Percentiles rank a stretch among this genome's conserved stretches.
Conservation (phyloP, 2,797 vertebrate genomes). For the Anomalospiza imberbis region DNA sequence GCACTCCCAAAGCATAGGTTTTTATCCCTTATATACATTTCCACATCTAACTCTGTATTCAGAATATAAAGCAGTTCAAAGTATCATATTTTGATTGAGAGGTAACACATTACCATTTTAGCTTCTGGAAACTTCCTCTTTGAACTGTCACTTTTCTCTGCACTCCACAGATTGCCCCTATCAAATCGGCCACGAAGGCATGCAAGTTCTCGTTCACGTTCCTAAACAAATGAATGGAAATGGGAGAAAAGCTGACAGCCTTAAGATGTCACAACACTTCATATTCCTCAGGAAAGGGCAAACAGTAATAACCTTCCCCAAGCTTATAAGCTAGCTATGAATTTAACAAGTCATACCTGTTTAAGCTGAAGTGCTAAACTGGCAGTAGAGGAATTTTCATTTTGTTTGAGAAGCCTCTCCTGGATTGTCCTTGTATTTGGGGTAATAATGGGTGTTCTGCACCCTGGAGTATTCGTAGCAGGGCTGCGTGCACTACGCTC, state of each 20-base stretch:
- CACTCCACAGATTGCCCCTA: constrained; percentile 78
- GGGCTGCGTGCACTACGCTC: constrained; percentile 76
- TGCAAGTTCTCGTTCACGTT: constrained; percentile 89
- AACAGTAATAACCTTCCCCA: background rate
- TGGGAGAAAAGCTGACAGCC: background rate
- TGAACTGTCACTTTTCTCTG: constrained; percentile 69
- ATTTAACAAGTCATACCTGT: constrained; percentile 72
- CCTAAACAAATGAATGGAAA: constrained; percentile 69
- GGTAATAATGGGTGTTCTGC: constrained; percentile 67
- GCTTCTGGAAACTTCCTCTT: constrained; percentile 57
- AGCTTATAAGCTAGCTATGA: background rate
- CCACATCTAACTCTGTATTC: background rate
- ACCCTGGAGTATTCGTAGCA: constrained; percentile 35
- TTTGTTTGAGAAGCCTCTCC: constrained; percentile 82
- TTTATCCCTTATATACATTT: background rate
- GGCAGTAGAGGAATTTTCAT: constrained; percentile 82
- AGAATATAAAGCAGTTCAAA: background rate
- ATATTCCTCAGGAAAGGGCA: background rate
- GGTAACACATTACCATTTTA: constrained; percentile 62
- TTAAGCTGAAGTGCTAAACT: constrained; percentile 86
- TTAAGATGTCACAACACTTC: background rate
- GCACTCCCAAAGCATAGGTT: background rate
- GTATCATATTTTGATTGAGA: background rate
- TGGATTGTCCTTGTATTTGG: constrained; percentile 86
- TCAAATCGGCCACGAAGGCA: constrained; percentile 87